Evolutionary conservation across 1,140 invertebrate species (phyloP), one percentile per base, ranked within the genome.

Genomic region (Drosophila mauritiana): DNA sequence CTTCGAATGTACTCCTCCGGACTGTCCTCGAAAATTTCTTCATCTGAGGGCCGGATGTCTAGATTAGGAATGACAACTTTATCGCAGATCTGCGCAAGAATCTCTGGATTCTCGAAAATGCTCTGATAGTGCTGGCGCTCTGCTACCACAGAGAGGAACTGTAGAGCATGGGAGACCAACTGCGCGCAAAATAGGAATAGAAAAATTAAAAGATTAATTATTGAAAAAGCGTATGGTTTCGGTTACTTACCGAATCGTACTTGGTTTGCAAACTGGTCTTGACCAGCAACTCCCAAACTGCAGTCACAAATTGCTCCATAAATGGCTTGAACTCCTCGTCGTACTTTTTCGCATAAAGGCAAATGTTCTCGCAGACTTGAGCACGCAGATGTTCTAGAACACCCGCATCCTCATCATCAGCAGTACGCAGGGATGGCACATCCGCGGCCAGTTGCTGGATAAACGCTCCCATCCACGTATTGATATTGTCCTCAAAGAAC

Each of bases 31-130:
- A 99, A 99, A 37, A 98, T 91, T 93, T 99, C 98, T 93, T 97
- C 96, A 93, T 99, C 99, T 1, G 97, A 96, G 56, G 95, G 97
- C 94, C 98, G 94, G 78, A 99, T 98, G 92, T 99, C 96, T 95
- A 99, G 98, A 92, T 99, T 99, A 0, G 98, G 98, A 73, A 99
- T 98, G 90, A 99, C 97, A 17, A 99, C 97, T 93, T 99, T 99
- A 91, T 99, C 97, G 93, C 98, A 99, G 74, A 99, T 99, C 75
- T 95, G 97, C 43, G 96, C 96, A 3, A 99, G 93, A 17, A 97
- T 97, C 54, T 94, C 94, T 0, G 96, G 95, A 91, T 97, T 96
- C 92, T 98, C 97, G 93, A 99, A 99, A 7, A 99, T 93, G 77
- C 95, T 93, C 75, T 97, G 96, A 91, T 99, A 98, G 55, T 96